Evolutionary conservation across 2,113 vertebrate genomes (phyloP), one percentile per base, ranked within the genome.

Genomic region (Paralichthys olivaceus): DNA sequence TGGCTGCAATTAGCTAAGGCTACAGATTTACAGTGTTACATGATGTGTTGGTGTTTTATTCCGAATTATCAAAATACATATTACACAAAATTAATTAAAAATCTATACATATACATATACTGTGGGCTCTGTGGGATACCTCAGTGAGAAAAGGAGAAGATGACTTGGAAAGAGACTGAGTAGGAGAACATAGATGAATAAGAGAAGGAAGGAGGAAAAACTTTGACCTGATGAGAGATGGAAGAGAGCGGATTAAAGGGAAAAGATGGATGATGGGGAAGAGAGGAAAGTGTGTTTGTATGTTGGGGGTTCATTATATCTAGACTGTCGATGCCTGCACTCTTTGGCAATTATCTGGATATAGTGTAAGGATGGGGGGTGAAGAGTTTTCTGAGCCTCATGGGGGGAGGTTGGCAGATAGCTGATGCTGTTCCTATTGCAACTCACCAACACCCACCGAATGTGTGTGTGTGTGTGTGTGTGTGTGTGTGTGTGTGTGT

Each of bases 281-380:
- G 20, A 26, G 28, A 47, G 7, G 62, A 59, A 49, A 22, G 8
- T 56, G 28, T 43, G 43, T 43, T 34, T 23, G 67, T 29, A 14
- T 25, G 51, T 13, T 29, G 26, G 43, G 62, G 69, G 49, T 77
- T 90, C 78, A 80, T 87, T 81, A 83, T 37, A 57, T 25, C 70
- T 19, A 45, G 47, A 67, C 37, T 60, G 60, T 55, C 72, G 73
- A 86, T 80, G 69, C 54, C 25, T 80, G 74, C 23, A 20, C 57
- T 77, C 64, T 55, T 51, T 75, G 53, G 68, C 75, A 88, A 81
- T 88, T 78, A 85, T 75, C 54, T 66, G 54, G 77, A 82, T 67
- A 37, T 45, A 53, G 64, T 59, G 51, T 57, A 55, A 23, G 25
- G 40, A 19, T 70, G 56, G 55, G 40, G 45, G 40, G 40, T 9